Evolutionary conservation across 2,797 vertebrate genomes (phyloP).

Genomic region (Margarornis squamiger): DNA sequence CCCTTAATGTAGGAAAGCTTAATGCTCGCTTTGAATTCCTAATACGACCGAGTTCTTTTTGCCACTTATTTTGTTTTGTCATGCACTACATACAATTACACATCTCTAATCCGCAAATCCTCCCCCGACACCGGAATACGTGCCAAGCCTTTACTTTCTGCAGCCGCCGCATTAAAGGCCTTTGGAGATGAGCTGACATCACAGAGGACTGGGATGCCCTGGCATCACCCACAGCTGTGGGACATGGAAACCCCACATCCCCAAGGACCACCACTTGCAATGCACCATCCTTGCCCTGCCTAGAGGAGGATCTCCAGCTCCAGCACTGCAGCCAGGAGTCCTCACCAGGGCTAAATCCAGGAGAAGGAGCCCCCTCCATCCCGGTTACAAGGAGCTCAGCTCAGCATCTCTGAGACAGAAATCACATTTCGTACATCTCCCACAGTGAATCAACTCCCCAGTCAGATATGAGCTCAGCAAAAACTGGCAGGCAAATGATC

Average conservation of each 20-base stretch:
- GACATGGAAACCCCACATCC: not conserved
- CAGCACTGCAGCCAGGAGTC: not conserved
- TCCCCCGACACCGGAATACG: constrained; percentile 44
- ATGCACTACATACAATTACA: constrained; percentile 69
- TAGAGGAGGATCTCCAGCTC: not conserved
- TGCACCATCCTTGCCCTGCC: not conserved
- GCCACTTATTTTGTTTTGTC: constrained; percentile 70
- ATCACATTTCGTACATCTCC: constrained; percentile 38
- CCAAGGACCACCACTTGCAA: accelerated
- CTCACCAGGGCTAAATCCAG: not conserved
- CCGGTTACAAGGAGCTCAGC: not conserved
- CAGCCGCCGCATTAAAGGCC: not conserved
- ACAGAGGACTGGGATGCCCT: not conserved
- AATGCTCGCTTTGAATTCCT: constrained; percentile 52
- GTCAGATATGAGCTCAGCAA: constrained; percentile 63
- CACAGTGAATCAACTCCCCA: constrained; percentile 46
- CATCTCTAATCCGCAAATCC: constrained; percentile 69
- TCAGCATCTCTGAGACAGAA: constrained; percentile 39
- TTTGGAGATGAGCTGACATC: not conserved
- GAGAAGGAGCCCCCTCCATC: not conserved
- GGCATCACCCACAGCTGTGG: not conserved
- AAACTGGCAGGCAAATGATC: constrained; percentile 66
- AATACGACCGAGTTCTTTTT: constrained; percentile 53
- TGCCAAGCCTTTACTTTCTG: constrained; percentile 44
- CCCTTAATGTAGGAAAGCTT: constrained; percentile 13